Conservation (phyloP, 2,797 vertebrate species). For the Aulostomus chinensis region DNA sequence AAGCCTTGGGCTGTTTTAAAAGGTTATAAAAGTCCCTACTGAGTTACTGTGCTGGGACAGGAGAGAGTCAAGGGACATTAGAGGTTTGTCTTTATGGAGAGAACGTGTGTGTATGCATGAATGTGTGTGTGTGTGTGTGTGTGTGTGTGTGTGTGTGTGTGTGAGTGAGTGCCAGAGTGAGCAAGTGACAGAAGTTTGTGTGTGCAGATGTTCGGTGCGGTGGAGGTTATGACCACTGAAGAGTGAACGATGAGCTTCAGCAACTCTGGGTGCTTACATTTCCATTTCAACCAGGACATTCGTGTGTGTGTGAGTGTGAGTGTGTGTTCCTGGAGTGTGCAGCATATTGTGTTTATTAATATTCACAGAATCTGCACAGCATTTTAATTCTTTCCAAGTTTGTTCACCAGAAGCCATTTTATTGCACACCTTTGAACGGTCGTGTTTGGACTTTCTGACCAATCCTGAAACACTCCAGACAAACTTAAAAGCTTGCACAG, state of each 20-base stretch:
- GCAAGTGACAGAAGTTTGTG: background rate
- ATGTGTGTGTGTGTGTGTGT: conserved; percentile 7
- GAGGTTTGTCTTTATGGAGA: conserved; percentile 51
- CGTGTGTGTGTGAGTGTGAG: too few species aligned
- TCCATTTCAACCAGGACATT: conserved; percentile 5
- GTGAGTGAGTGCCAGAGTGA: conserved; percentile 6
- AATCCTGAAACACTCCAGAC: conserved; percentile 45
- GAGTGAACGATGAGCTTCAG: conserved; percentile 28
- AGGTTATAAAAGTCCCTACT: conserved; percentile 50
- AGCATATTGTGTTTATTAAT: too few species aligned
- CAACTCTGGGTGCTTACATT: conserved; percentile 15
- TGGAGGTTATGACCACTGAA: conserved; percentile 20
- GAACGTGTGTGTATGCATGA: conserved; percentile 18
- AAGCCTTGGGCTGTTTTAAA: conserved; percentile 54
- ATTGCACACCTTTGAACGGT: too few species aligned
- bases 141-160: conserved; percentile 20
- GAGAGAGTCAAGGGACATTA: conserved; percentile 59
- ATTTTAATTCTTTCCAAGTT: too few species aligned
- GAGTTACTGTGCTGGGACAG: conserved; percentile 58
- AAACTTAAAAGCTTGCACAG: conserved; percentile 32
- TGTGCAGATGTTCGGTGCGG: conserved; percentile 4
- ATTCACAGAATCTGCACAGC: too few species aligned
- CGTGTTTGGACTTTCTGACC: conserved; percentile 33
- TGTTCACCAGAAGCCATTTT: too few species aligned
- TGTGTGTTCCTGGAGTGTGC: background rate